Percentiles rank a stretch among this genome's conserved stretches.
phyloP scores from a whole-genome alignment of 2,113 vertebrate species.

The Sorex fumeus region DNA sequence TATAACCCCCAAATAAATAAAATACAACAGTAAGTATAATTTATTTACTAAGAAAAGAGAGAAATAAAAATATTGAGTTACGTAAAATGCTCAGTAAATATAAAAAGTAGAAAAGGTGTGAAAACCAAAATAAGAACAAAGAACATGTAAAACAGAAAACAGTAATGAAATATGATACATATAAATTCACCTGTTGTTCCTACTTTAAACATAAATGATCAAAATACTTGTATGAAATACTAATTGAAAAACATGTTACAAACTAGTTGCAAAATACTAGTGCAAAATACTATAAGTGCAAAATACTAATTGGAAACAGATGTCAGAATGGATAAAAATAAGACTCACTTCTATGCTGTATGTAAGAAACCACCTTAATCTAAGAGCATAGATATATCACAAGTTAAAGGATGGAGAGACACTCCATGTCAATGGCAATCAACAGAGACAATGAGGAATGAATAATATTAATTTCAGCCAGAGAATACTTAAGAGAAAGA shows the following conservation, averaged over 20 bases:
- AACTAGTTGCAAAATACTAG: no score
- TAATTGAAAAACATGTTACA: no score
- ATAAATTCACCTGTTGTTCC: not conserved
- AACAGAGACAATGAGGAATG: not conserved
- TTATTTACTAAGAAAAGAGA: conserved; percentile 4
- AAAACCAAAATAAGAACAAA: not conserved
- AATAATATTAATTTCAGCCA: conserved; percentile 44
- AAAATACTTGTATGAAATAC: not conserved
- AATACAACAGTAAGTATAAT: not conserved
- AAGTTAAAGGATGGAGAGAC: conserved; percentile 12
- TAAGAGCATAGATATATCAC: not conserved
- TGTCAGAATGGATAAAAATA: not conserved
- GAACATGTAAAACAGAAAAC: conserved; percentile 1
- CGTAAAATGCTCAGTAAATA: not conserved
- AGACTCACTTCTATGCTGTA: not conserved
- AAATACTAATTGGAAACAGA: no score
- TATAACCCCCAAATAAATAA: no score
- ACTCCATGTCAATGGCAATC: not conserved
- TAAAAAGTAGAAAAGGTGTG: conserved; percentile 3
- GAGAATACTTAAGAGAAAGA: not conserved
- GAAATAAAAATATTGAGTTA: not conserved
- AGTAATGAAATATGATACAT: not conserved
- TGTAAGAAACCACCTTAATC: not conserved
- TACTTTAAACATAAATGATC: not conserved
- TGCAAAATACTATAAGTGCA: no score